These are phyloP conservation scores for Passer domesticus DNA, from an alignment of 2,113 vertebrate genomes.

Conservation along the genomic window DNA sequence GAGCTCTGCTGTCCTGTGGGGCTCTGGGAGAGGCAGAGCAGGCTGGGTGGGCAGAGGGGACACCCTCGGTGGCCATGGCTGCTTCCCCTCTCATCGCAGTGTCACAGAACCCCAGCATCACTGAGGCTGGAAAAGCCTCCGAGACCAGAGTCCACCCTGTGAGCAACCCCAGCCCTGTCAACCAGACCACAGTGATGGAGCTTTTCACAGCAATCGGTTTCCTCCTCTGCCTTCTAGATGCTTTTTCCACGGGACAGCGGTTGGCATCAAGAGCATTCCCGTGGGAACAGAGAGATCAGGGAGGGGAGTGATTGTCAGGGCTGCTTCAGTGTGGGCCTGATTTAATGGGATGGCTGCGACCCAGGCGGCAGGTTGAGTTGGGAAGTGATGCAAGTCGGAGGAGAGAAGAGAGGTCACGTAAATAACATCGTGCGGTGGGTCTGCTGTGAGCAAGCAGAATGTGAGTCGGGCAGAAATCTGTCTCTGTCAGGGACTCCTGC, in stretches of 20 bases:
- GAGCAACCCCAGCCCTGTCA: background rate
- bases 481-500: constrained; percentile 45
- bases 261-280: background rate
- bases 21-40: background rate
- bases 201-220: background rate
- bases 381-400: background rate
- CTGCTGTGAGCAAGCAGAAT: constrained; percentile 58
- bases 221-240: background rate
- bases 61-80: rapidly evolving
- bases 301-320: background rate
- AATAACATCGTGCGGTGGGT: background rate
- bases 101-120: background rate
- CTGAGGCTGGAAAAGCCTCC: background rate
- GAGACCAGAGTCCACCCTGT: background rate
- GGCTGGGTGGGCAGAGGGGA: rapidly evolving
- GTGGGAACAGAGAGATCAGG: background rate
- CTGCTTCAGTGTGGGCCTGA: background rate
- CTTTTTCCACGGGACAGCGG: rapidly evolving
- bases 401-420: background rate
- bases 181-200: background rate
- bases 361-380: background rate
- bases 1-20: rapidly evolving
- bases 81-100: background rate
- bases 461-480: constrained; percentile 19
- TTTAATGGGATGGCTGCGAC: background rate